Evolutionary conservation across 2,797 vertebrate genomes (phyloP), one percentile per base, ranked within the genome.

Genomic region (Nyctalus aviator): DNA sequence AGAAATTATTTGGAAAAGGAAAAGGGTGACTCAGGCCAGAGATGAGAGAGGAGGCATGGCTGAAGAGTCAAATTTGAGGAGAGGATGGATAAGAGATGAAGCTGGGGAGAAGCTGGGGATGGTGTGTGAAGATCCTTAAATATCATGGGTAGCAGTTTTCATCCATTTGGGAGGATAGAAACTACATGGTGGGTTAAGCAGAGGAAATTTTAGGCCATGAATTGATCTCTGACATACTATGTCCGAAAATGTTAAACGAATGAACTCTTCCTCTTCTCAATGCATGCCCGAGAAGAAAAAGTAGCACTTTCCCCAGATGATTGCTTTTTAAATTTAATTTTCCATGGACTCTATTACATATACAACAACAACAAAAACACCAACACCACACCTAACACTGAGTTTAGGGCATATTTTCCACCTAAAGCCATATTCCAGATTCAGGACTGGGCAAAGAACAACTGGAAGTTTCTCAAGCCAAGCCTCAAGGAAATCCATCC

Each of bases 401-500:
- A 82, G 17, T 68, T 84, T n/a, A 73, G 78, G 48, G 64, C 30
- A 6, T 35, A 71, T 76, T 93, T 95, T 92, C 84, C 62, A 72
- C 37, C 55, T 88, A 66, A 91, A 92, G 32, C 55, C 50, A 44
- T 68, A 35, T 21, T 64, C 91, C 88, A 95, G 90, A 93, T 71
- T 81, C 59, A 25, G 55, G 62, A 79, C 20, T 64, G 66, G 94
- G 87, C 91, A 81, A 79, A 91, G 32, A 88, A 3, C 25, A 48
- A 73, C 50, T 87, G 12, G 57, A 41, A 79, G 27, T n/a, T 81
- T 69, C 82, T 93, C 82, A 84, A 86, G 92, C 96, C 95, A 97
- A 97, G 85, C 95, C 96, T 96, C 96, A 95, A 73, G 87, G 69
- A 96, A 97, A 81, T 55, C 20, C 35, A 1, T 85, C 95, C 94